Conservation (phyloP, 2,113 vertebrate species). For the Phalacrocorax aristotelis region DNA sequence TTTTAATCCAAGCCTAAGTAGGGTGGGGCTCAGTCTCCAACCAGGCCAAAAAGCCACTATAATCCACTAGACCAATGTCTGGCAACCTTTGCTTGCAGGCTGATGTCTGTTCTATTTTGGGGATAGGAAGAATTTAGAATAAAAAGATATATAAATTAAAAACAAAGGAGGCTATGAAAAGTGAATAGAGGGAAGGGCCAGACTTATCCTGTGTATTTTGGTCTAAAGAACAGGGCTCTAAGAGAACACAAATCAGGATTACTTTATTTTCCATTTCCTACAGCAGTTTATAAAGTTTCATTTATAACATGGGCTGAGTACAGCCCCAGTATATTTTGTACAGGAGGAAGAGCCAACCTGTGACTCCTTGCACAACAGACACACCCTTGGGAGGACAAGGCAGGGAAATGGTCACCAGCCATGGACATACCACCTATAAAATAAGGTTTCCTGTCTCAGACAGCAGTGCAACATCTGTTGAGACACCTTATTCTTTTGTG, state of each 20-base stretch:
- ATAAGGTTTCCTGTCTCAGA: neutral
- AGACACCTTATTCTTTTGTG: neutral
- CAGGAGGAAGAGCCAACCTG: neutral
- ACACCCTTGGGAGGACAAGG: neutral
- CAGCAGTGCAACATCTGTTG: neutral
- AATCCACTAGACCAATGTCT: conserved; percentile 71
- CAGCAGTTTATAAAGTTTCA: neutral
- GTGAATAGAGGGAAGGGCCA: conserved; percentile 56
- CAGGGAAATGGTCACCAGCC: neutral
- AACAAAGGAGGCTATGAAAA: conserved; percentile 60
- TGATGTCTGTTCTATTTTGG: conserved; percentile 75
- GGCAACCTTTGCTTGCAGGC: conserved; percentile 71
- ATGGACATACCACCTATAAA: neutral
- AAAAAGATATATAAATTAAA: conserved; percentile 45
- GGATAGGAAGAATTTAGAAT: conserved; percentile 62
- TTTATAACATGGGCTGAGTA: neutral
- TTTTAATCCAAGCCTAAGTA: conserved; percentile 68
- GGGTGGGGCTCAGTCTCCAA: conserved; percentile 71
- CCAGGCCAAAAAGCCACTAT: conserved; percentile 71
- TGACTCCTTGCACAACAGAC: neutral
- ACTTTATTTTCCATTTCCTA: conserved; percentile 32
- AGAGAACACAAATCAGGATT: neutral
- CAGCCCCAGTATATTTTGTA: neutral
- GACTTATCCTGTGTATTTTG: conserved; percentile 46
- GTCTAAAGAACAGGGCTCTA: conserved; percentile 11